Base-by-base conservation (phyloP, 2,888 invertebrate genomes). In the Tachina grossa region DNA sequence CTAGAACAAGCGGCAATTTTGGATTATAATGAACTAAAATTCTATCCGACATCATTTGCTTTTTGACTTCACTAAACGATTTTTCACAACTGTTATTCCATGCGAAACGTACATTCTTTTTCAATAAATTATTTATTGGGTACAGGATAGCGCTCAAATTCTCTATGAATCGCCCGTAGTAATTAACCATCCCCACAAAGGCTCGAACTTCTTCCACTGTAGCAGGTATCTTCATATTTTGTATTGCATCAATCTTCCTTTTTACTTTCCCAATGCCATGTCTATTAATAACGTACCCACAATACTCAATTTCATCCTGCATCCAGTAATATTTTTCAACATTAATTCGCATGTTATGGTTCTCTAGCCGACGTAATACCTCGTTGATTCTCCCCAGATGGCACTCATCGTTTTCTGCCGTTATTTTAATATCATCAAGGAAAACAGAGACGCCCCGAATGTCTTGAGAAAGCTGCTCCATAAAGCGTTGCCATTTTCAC, bases 401-500 rank as follows among this genome's bases (percentile, higher is more conserved):
- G 49, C 79, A 59, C 39, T 87, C 61, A 47, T 88, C 88, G 76
- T 84, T 83, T 16, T 55, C 45, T 43, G 87, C 88, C 49, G 87
- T 88, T 47, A 88, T 87, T 85, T 59, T 59, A 9, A 59, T 59
- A 41, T 59, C 59, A 74, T 90, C 89, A n/a, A 89, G 71, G 79
- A 89, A 90, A 10, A 88, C 87, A 16, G 85, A 81, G 9, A 89
- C 88, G 8, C 89, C 90, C 16, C 85, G 81, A 47, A 90, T 88
- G n/a, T 87, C 88, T 31, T 83, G 78, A 11, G 90, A 49, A 14
- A 89, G 76, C 49, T 87, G 82, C 84, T 90, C 89, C 68, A 91
- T 89, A 71, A 85, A 75, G 16, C 89, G 63, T 87, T 91, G 90
- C 87, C 88, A 91, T 53, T 88, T 88, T 8, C 89, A 90, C 6